Base-by-base conservation (phyloP, 2,797 vertebrate genomes). In the Crocodylus rhombifer region DNA sequence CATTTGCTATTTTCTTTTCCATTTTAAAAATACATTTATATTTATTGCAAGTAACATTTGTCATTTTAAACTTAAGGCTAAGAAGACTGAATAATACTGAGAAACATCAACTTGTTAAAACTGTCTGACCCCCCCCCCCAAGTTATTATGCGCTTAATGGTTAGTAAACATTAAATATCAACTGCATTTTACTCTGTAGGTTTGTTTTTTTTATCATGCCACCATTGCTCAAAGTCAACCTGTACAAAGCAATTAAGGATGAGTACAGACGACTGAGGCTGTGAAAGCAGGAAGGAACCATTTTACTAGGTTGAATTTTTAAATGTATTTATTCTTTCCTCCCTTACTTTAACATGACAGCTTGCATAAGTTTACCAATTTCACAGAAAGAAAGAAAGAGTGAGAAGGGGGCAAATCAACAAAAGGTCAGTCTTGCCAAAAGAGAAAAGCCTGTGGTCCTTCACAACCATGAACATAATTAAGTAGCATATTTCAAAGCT, bases 381-480 rank as follows among this genome's bases (percentile, higher is more conserved):
- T 75, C 1, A 2, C 57, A 88, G 9, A 7, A 80, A 88, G 30
- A 84, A 55, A 84, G 85, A 94, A 95, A 71, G 36, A 71, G 77
- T 82, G 74, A 91, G 56, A 69, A 84, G 85, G 65, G 88, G 82
- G 81, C 42, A 89, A 93, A 91, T 90, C 84, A 86, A 84, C 51
- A 64, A 91, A 97, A 97, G 91, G 89, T 97, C 96, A 95, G 58
- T 84, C 73, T 55, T 90, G 85, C 62, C 92, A 96, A 61, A 94
- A 92, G 64, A 91, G 61, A 87, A 96, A 94, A 95, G 8, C 67
- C 79, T 93, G 75, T 67, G 83, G 89, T 96, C 82, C 85, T 55
- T 33, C 1, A 0, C 61, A 85, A 84, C 76, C 61, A 69, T 61
- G 87, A 80, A 89, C 76, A 78, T 88, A 97, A 96, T 96, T 95